Conservation (phyloP, 2,113 vertebrate species). For the Hypocryptadius cinnamomeus region DNA sequence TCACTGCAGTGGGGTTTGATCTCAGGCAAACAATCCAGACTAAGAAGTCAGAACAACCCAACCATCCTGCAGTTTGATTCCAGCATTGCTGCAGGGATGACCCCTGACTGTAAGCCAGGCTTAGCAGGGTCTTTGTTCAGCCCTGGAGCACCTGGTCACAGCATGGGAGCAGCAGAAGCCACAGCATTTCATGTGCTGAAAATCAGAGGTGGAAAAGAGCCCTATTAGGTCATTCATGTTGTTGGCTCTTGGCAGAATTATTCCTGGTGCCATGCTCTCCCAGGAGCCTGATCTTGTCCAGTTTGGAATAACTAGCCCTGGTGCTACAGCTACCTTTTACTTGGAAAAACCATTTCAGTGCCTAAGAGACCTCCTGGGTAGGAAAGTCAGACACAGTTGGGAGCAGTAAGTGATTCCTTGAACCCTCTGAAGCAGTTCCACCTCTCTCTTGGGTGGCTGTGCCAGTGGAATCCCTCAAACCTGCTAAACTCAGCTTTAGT, state of each 20-base stretch:
- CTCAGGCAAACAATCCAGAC: not conserved
- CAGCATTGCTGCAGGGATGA: not conserved
- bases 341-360: conserved; percentile 17
- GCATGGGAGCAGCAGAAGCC: not conserved
- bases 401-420: not conserved
- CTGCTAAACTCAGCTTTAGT: not conserved
- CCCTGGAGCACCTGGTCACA: not conserved
- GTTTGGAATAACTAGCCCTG: not conserved
- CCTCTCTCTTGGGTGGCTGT: not conserved
- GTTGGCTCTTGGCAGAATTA: not conserved
- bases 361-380: not conserved
- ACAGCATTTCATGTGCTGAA: rapidly evolving
- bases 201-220: not conserved
- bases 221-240: not conserved
- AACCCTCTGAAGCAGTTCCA: not conserved
- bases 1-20: not conserved
- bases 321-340: not conserved
- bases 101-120: not conserved
- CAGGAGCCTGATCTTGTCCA: not conserved
- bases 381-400: not conserved
- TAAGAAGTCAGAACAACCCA: not conserved
- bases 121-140: rapidly evolving
- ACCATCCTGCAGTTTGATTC: not conserved
- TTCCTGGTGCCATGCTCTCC: not conserved
- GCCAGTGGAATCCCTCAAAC: not conserved